Evolutionary conservation across 2,888 invertebrate species (phyloP).

Genomic region (Pyrgus malvae): DNA sequence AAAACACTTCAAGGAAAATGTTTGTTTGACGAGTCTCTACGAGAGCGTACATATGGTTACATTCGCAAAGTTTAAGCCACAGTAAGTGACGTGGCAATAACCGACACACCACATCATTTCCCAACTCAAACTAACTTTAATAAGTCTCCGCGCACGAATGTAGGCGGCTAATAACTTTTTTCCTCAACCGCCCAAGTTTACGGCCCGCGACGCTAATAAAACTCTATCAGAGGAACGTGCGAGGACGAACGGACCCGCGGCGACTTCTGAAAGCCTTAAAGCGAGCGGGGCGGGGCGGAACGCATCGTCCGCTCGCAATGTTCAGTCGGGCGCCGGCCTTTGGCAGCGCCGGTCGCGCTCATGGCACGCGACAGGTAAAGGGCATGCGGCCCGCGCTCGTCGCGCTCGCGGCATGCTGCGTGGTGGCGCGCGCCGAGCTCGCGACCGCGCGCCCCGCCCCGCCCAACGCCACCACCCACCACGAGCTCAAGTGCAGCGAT

Average conservation of each 20-base stretch:
- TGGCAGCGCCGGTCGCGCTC: constrained; percentile 71
- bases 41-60: not conserved
- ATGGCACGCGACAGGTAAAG: constrained; percentile 65
- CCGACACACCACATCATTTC: constrained; percentile 23
- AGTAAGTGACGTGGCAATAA: constrained; percentile 1
- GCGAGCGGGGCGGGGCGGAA: constrained; percentile 33
- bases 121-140: constrained; percentile 49
- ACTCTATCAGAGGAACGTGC: constrained; percentile 51
- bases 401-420: constrained; percentile 75
- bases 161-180: constrained; percentile 57
- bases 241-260: constrained; percentile 31
- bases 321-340: constrained; percentile 78
- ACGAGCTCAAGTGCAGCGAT: constrained; percentile 85
- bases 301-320: constrained; percentile 43
- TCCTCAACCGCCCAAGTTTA: constrained; percentile 50
- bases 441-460: constrained; percentile 61
- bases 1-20: not conserved
- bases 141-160: constrained; percentile 44
- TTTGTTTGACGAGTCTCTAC: not conserved
- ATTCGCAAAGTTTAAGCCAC: not conserved
- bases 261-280: constrained; percentile 38
- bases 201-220: constrained; percentile 62
- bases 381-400: constrained; percentile 77
- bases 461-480: constrained; percentile 64
- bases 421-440: constrained; percentile 68